Percentiles rank a stretch among this genome's conserved stretches.
phyloP scores from a whole-genome alignment of 1,140 invertebrate genomes.

The Rhizoglyphus robini region DNA sequence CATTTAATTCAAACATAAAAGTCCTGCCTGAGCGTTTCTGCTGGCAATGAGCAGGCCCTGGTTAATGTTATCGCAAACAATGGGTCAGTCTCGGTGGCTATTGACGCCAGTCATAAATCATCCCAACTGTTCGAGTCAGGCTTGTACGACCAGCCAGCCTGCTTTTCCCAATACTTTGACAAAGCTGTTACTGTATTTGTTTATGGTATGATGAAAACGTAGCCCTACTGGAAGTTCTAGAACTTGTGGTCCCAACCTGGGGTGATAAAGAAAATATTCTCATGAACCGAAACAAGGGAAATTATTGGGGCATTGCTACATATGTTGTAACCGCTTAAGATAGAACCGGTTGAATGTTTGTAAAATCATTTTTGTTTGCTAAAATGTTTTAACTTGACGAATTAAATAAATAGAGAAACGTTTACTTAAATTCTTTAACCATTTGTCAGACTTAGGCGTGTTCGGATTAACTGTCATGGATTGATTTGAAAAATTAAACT shows the following conservation, averaged over 20 bases:
- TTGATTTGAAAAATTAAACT: too few relatives aligned
- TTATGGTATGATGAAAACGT: conserved; percentile 50
- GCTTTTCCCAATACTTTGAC: conserved; percentile 59
- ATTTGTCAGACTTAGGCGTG: too few relatives aligned
- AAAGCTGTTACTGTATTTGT: conserved; percentile 77
- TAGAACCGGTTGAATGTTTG: too few relatives aligned
- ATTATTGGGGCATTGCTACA: conserved; percentile 35
- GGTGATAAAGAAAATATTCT: conserved; percentile 32
- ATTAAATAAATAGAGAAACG: too few relatives aligned
- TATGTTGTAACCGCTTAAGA: too few relatives aligned
- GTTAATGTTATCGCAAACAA: conserved; percentile 40
- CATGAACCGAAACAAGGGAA: conserved; percentile 33
- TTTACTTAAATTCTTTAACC: too few relatives aligned
- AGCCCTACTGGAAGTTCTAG: conserved; percentile 69
- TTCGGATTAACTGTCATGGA: too few relatives aligned
- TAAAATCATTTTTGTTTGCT: too few relatives aligned
- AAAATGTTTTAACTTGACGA: too few relatives aligned
- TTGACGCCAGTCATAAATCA: conserved; percentile 43
- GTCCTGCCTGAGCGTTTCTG: conserved; percentile 21
- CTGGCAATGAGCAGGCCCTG: conserved; percentile 32
- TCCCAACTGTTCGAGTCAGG: conserved; percentile 59
- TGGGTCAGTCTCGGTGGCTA: conserved; percentile 43
- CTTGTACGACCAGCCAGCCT: conserved; percentile 50
- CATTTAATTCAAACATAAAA: too few relatives aligned
- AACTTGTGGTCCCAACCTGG: conserved; percentile 44